These are phyloP conservation scores for Trinorchestia longiramus DNA, from an alignment of 1,140 invertebrate species.

Conservation along the genomic window DNA sequence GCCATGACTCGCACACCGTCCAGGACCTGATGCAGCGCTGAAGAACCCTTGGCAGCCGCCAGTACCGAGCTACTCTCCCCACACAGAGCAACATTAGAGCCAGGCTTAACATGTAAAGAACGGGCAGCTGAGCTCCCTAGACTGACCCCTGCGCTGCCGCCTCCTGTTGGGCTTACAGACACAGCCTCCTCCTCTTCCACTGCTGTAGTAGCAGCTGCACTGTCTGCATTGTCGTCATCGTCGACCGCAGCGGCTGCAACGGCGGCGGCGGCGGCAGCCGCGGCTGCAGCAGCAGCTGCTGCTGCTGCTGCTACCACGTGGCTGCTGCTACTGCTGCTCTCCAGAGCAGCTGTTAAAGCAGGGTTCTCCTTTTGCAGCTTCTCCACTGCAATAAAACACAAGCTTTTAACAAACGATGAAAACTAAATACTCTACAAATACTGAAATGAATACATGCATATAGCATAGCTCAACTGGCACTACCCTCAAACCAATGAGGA, in stretches of 20 bases:
- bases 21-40: not conserved
- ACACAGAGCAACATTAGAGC: slow-evolving; percentile 6
- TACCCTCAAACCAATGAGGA: too few species aligned
- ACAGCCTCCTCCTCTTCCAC: not conserved
- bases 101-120: slow-evolving; percentile 42
- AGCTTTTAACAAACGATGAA: too few species aligned
- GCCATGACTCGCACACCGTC: not conserved
- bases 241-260: not conserved
- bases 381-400: slow-evolving; percentile 25
- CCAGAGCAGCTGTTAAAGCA: slow-evolving; percentile 26
- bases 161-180: not conserved
- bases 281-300: not conserved
- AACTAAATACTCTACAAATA: too few species aligned
- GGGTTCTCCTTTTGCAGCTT: slow-evolving; percentile 52
- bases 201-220: not conserved
- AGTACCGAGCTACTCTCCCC: slow-evolving; percentile 36
- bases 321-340: slow-evolving; percentile 13
- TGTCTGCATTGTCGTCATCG: not conserved
- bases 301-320: not conserved
- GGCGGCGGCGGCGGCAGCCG: not conserved
- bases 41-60: not conserved
- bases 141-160: slow-evolving; percentile 38
- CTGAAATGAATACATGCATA: too few species aligned
- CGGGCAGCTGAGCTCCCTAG: not conserved
- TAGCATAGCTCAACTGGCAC: too few species aligned